Evolutionary conservation across 2,113 vertebrate genomes (phyloP), one percentile per base, ranked within the genome.

Genomic region (Coregonus clupeaformis): DNA sequence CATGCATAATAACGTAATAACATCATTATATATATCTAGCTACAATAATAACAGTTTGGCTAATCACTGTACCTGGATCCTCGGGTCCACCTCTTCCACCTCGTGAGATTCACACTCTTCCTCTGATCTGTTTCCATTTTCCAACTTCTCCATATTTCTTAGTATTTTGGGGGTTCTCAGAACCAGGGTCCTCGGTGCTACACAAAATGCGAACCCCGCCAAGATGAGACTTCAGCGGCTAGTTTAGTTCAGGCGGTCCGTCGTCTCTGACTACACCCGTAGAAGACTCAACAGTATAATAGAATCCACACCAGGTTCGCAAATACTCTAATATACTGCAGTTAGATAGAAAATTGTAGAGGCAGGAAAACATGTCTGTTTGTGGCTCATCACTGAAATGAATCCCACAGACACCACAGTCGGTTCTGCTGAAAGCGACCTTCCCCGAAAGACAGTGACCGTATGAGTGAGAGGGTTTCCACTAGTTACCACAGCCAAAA

Each of bases 41-140:
- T 42, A 42, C 36, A 42, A 42, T 42, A 42, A 42, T 12, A 42
- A 42, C 36, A 42, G 36, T 9, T 52, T 18, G 5, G 49, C 49
- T 20, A 32, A 30, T 20, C 4, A n/a, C 25, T 73, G 68, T 84
- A 98, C 96, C 95, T 98, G 96, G 75, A 98, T 97, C 77, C 97
- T 94, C 27, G 96, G 97, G 11, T 98, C 97, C 79, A 98, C 95
- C 86, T 97, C 95, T 73, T 96, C 94, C 62, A 93, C 92, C 24
- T 90, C 91, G 2, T 82, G 80, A 74, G 84, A 86, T 63, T 86
- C 89, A 0, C 76, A 76, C 11, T 91, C 89, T 9, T 90, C 88
- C 5, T 90, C 89, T 11, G 75, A 79, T 24, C 78, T 82, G 52
- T 78, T 88, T 65, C 75, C 88, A 29, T 80, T 88, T 75, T 74